These are phyloP conservation scores for Melierax canorus DNA, from an alignment of 2,113 vertebrate genomes.

Conservation along the genomic window DNA sequence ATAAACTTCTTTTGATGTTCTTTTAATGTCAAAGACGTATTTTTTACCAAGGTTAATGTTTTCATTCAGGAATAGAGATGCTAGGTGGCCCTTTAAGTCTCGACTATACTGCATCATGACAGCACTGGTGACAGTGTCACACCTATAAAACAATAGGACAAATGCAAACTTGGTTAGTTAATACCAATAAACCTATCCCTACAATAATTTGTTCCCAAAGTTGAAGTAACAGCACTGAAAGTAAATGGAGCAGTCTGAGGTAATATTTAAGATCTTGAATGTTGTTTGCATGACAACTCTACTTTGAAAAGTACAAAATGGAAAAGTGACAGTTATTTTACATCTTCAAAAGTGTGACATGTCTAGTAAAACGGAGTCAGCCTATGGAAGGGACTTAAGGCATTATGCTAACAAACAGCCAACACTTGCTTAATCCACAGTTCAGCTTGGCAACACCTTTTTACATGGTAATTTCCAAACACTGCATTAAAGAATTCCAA, in stretches of 20 bases:
- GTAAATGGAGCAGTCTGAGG: background rate
- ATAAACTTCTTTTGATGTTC: slow-evolving; percentile 96
- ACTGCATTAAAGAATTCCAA: background rate
- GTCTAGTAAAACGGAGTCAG: background rate
- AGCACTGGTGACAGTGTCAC: slow-evolving; percentile 93
- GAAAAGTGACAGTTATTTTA: background rate
- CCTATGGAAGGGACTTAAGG: background rate
- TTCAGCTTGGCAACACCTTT: background rate
- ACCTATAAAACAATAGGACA: slow-evolving; percentile 69
- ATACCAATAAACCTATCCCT: background rate
- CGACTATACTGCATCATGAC: slow-evolving; percentile 99
- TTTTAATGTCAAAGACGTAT: slow-evolving; percentile 95
- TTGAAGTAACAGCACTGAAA: background rate
- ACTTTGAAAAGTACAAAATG: background rate
- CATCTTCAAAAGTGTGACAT: background rate
- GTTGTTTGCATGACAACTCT: background rate
- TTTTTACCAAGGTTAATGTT: slow-evolving; percentile 98
- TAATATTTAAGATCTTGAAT: background rate
- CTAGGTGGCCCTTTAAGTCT: slow-evolving; percentile 95
- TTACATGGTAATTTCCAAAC: background rate
- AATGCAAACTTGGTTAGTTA: background rate
- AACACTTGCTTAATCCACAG: background rate
- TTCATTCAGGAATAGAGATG: slow-evolving; percentile 96
- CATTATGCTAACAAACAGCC: background rate
- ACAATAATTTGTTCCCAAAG: background rate